Conservation (phyloP, 2,888 invertebrate genomes). For the Ferdinandea cuprea region DNA sequence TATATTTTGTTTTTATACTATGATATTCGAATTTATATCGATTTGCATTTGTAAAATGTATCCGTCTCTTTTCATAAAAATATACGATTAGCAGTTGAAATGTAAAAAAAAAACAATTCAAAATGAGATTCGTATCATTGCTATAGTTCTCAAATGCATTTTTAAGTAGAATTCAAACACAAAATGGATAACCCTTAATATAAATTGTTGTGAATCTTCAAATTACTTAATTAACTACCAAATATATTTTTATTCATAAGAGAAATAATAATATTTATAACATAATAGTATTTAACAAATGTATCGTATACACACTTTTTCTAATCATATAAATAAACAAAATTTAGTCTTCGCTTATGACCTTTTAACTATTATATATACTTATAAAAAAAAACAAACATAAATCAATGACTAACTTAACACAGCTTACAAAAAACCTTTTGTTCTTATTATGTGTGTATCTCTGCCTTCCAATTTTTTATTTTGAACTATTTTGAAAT, state of each 20-base stretch:
- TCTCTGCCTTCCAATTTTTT: not conserved
- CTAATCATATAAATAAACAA: constrained; percentile 27
- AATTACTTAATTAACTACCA: constrained; percentile 62
- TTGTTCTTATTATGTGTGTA: not conserved
- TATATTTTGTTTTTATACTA: constrained; percentile 12
- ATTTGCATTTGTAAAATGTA: constrained; percentile 5
- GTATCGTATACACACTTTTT: constrained; percentile 20
- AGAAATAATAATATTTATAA: constrained; percentile 16
- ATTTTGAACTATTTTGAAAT: not conserved
- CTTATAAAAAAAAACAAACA: not conserved
- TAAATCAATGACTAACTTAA: not conserved
- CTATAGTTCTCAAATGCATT: constrained; percentile 15
- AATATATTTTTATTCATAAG: constrained; percentile 56
- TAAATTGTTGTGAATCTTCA: constrained; percentile 65
- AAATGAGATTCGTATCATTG: not conserved
- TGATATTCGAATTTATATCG: constrained; percentile 65
- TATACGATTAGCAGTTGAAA: not conserved
- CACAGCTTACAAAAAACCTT: not conserved
- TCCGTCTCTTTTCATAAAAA: constrained; percentile 25
- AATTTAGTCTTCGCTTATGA: constrained; percentile 9
- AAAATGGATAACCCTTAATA: constrained; percentile 16
- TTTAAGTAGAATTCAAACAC: constrained; percentile 3
- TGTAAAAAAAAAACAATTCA: not conserved
- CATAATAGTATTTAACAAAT: constrained; percentile 37
- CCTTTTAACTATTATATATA: constrained; percentile 11